These are phyloP conservation scores for Martes martes DNA, from an alignment of 2,113 vertebrate genomes.

Conservation along the genomic window DNA sequence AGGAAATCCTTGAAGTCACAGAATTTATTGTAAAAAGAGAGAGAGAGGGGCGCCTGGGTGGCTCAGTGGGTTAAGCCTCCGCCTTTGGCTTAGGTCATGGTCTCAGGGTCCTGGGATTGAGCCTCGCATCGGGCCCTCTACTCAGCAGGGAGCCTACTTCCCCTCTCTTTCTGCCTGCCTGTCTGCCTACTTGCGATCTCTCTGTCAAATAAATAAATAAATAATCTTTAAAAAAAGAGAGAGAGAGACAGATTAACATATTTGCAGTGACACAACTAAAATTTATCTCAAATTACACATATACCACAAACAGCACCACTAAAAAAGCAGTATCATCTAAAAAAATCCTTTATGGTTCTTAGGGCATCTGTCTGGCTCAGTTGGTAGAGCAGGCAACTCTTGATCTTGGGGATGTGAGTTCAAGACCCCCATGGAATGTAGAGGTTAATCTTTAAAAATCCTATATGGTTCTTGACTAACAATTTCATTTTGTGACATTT, in stretches of 20 bases:
- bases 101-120: too few species aligned
- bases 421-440: neutral
- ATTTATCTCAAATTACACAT: neutral
- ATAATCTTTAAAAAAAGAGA: neutral
- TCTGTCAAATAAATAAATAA: too few species aligned
- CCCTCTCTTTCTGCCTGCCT: too few species aligned
- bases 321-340: neutral
- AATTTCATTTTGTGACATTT: neutral
- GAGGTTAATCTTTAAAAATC: neutral
- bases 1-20: neutral
- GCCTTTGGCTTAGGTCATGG: too few species aligned
- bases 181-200: too few species aligned
- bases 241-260: neutral
- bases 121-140: too few species aligned
- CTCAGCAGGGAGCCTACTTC: too few species aligned
- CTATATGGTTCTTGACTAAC: neutral
- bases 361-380: neutral
- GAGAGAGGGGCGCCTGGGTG: neutral
- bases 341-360: neutral
- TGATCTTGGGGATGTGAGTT: neutral
- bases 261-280: conserved; percentile 4
- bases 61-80: too few species aligned
- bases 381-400: neutral
- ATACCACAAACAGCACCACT: neutral
- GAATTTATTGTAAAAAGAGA: conserved; percentile 8